Evolutionary conservation across 2,888 invertebrate genomes (phyloP).

Genomic region (Mythimna ferrago): DNA sequence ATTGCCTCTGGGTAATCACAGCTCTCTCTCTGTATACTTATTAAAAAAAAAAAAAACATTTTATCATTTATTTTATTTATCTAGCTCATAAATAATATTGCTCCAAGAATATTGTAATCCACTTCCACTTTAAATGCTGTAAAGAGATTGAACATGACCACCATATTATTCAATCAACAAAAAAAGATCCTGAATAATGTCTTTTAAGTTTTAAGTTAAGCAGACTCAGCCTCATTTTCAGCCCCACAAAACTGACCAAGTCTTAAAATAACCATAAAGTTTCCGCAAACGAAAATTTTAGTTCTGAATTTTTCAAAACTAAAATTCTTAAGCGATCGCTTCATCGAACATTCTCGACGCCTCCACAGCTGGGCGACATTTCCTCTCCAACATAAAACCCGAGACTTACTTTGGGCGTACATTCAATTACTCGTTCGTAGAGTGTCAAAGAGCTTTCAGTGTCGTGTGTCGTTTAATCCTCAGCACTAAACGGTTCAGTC

Average conservation of each 20-base stretch:
- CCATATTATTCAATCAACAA: no score
- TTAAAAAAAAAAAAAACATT: no score
- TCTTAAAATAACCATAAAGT: constrained; percentile 14
- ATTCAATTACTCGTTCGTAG: constrained; percentile 78
- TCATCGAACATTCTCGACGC: constrained; percentile 48
- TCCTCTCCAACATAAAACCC: constrained; percentile 51
- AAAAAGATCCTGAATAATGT: no score
- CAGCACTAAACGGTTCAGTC: constrained; percentile 68
- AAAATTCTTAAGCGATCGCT: constrained; percentile 36
- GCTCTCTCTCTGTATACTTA: no score
- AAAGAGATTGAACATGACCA: no score
- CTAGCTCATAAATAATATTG: no score
- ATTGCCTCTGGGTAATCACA: no score
- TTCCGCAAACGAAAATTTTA: constrained; percentile 8
- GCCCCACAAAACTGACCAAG: background rate
- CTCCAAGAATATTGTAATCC: no score
- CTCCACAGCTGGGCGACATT: constrained; percentile 43
- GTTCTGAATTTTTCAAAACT: constrained; percentile 23
- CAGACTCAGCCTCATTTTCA: background rate
- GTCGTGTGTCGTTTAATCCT: constrained; percentile 71
- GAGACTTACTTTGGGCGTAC: constrained; percentile 71
- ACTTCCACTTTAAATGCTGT: no score
- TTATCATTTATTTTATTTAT: no score
- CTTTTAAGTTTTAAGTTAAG: no score
- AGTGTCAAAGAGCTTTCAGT: constrained; percentile 80